These are phyloP conservation scores for Koerneria pararmatus DNA, from an alignment of 2,888 invertebrate genomes.

Conservation along the genomic window DNA sequence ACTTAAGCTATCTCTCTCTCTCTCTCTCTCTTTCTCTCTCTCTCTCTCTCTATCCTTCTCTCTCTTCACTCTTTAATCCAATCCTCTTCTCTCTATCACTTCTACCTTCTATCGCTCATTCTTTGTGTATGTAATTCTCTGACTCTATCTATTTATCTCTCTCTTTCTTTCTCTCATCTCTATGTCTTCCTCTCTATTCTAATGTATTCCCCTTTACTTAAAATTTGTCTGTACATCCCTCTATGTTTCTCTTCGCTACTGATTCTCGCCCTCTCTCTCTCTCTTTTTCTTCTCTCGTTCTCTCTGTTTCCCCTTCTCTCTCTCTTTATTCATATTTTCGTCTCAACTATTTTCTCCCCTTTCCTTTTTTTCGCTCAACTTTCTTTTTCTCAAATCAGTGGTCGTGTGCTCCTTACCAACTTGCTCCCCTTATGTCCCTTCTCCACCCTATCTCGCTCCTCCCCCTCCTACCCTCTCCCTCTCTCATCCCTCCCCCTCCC, in stretches of 20 bases:
- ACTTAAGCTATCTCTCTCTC: background rate
- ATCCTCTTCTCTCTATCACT: background rate
- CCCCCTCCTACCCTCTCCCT: slow-evolving; percentile 17
- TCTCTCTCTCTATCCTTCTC: background rate
- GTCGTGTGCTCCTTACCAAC: too few species aligned
- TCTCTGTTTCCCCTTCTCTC: slow-evolving; percentile 19
- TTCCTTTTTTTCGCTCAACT: too few species aligned
- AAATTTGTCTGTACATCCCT: background rate
- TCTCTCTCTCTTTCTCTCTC: background rate
- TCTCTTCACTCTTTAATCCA: background rate
- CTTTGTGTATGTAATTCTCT: background rate
- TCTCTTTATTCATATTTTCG: slow-evolving; percentile 5
- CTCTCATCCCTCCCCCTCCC: slow-evolving; percentile 18
- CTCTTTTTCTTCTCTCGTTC: slow-evolving; percentile 16
- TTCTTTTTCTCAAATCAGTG: too few species aligned
- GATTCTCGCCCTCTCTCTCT: slow-evolving; percentile 15
- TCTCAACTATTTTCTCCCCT: slow-evolving; percentile 4
- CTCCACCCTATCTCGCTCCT: slow-evolving; percentile 15
- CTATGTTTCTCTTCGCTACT: background rate
- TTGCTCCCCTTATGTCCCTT: slow-evolving; percentile 16
- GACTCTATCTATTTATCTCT: too few species aligned
- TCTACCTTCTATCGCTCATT: background rate
- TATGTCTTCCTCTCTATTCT: background rate
- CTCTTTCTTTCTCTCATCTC: background rate
- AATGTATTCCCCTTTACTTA: background rate